Base-by-base conservation (phyloP, 2,797 vertebrate genomes). In the Liparis tanakae region DNA sequence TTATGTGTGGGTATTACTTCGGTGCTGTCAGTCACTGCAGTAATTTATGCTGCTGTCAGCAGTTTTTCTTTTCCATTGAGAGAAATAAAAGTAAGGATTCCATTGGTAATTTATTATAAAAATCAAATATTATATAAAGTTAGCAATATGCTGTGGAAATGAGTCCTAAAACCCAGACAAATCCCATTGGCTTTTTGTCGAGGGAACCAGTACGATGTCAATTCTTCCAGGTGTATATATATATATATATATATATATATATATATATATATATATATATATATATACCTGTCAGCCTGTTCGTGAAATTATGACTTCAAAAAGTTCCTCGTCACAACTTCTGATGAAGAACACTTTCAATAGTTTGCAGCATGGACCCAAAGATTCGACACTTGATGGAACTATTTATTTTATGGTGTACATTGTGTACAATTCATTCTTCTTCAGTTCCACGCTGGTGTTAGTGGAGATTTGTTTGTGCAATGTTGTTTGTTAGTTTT, bases 381-480 rank as follows among this genome's bases (percentile, higher is more conserved):
- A 53, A 3, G 20, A 33, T 34, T 69, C n/a, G 46, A 50, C 41
- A 30, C 37, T 50, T 3, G 5, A 14, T 25, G 18, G 14, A 37
- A 66, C 7, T 7, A 50, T 4, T 25, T 53, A 36, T 56, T 67
- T 66, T n/a, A 9, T 1, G 3, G 4, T 66, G 13, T 56, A 18
- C 15, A 46, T 76, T 53, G 13, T 30, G 2, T 44, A 56, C 10
- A 57, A 33, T 25, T 67, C 4, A 20, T 60, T 71, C 20, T 61
- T 60, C 66, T 46, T 65, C 34, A 12, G 30, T 56, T 72, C 69
- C 43, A 67, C 15, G 20, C 37, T 39, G 37, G 0, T 70, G 36
- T 76, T 53, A 10, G 50, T 67, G 51, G 67, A 22, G 12, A 50
- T 51, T 3, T 53, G 50, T 25, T 53, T 53, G 20, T 6, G 20